Conservation (phyloP, 1,140 invertebrate species). For the Papilio dardanus region DNA sequence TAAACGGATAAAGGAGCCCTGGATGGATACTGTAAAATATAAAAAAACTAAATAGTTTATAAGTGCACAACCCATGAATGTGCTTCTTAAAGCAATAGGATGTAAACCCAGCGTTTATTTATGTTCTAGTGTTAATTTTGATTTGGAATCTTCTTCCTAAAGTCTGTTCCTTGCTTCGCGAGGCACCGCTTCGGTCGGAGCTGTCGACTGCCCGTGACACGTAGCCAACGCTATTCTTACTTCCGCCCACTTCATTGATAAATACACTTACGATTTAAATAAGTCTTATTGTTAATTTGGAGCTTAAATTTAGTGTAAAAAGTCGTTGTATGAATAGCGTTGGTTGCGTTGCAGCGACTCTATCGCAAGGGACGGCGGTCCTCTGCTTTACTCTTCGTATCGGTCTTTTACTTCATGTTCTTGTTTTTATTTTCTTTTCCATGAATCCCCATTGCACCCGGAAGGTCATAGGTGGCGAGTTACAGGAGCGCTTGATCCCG, state of each 20-base stretch:
- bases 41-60: conserved; percentile 59
- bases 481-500: conserved; percentile 99
- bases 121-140: conserved; percentile 70
- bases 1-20: conserved; percentile 71
- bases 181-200: conserved; percentile 72
- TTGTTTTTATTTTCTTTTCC: conserved; percentile 85
- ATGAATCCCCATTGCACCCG: conserved; percentile 87
- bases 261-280: not conserved
- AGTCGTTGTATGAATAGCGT: conserved; percentile 46
- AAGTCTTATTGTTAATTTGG: not conserved
- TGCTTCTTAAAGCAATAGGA: conserved; percentile 79
- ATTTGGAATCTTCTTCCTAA: conserved; percentile 64
- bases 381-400: conserved; percentile 57
- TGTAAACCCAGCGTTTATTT: conserved; percentile 70
- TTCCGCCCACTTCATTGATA: conserved; percentile 22
- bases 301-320: not conserved
- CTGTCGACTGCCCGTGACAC: conserved; percentile 51
- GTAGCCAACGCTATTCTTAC: conserved; percentile 59
- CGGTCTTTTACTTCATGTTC: conserved; percentile 78
- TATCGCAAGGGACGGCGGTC: conserved; percentile 43
- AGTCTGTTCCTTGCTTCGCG: conserved; percentile 72
- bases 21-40: conserved; percentile 68
- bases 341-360: conserved; percentile 42
- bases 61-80: conserved; percentile 81
- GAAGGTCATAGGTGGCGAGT: conserved; percentile 99